Conservation (phyloP, 35 echinoderm and acorn worm genomes). For the Eucidaris tribuloides region DNA sequence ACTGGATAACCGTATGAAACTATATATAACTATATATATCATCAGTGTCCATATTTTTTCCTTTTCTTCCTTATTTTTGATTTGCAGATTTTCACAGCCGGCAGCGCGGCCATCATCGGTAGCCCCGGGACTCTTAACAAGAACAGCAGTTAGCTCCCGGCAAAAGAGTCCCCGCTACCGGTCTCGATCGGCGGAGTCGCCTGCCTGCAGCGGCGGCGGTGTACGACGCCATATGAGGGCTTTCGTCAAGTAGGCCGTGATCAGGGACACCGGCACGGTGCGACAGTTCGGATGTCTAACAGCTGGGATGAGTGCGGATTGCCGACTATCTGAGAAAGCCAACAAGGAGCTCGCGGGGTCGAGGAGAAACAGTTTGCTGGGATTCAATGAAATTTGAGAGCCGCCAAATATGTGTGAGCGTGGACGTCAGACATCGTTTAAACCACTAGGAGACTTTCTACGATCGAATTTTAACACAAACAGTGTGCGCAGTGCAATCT, state of each 20-base stretch:
- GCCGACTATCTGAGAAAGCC: not conserved
- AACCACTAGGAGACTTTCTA: no score
- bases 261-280: not conserved
- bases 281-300: slow-evolving; percentile 5
- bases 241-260: not conserved
- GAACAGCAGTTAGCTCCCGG: not conserved
- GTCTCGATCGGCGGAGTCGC: slow-evolving; percentile 1
- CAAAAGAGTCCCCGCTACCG: not conserved
- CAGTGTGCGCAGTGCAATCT: no score
- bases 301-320: slow-evolving; percentile 16
- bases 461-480: no score
- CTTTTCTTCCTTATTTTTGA: no score
- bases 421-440: no score
- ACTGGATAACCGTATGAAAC: no score
- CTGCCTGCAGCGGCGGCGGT: not conserved
- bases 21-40: no score
- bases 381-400: slow-evolving; percentile 18
- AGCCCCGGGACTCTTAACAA: not conserved
- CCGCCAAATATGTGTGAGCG: no score
- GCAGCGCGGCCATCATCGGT: not conserved
- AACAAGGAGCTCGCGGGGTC: not conserved
- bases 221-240: slow-evolving; percentile 5
- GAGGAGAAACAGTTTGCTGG: not conserved
- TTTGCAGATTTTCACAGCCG: not conserved
- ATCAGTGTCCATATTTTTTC: no score